These are phyloP conservation scores for Molossus alvarezi DNA, from an alignment of 2,797 vertebrate species.

Conservation along the genomic window DNA sequence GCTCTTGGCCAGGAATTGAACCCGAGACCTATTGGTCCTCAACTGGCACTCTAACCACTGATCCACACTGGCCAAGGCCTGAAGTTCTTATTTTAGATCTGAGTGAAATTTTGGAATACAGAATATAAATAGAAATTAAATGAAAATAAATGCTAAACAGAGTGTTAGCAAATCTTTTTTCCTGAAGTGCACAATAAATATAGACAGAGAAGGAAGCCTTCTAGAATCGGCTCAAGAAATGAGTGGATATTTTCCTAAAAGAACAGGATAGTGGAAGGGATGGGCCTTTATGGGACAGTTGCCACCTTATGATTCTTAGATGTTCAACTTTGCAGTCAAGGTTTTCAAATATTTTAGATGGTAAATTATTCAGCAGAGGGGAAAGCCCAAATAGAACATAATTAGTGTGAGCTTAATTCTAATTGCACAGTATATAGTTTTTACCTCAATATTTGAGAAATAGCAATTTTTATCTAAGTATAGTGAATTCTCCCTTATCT, in stretches of 20 bases:
- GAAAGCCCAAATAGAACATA: slow-evolving; percentile 33
- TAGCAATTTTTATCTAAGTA: slow-evolving; percentile 15
- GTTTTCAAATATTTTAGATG: slow-evolving; percentile 50
- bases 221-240: slow-evolving; percentile 49
- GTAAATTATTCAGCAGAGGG: slow-evolving; percentile 38
- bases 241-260: slow-evolving; percentile 58
- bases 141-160: slow-evolving; percentile 87
- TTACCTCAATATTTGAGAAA: slow-evolving; percentile 30
- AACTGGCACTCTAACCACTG: too few relatives aligned
- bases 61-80: neutral
- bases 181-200: slow-evolving; percentile 81
- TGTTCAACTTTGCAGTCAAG: neutral
- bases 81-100: slow-evolving; percentile 84
- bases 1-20: too few relatives aligned
- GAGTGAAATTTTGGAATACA: slow-evolving; percentile 86
- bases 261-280: slow-evolving; percentile 61
- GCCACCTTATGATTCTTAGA: slow-evolving; percentile 1
- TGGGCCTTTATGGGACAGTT: neutral
- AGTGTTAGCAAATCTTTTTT: slow-evolving; percentile 88
- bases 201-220: slow-evolving; percentile 26
- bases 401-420: slow-evolving; percentile 61
- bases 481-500: neutral
- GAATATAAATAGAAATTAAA: slow-evolving; percentile 88
- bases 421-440: slow-evolving; percentile 11
- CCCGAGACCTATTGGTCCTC: too few relatives aligned